Conservation (phyloP, 2,888 invertebrate genomes). For the Troides oblongomaculatus region DNA sequence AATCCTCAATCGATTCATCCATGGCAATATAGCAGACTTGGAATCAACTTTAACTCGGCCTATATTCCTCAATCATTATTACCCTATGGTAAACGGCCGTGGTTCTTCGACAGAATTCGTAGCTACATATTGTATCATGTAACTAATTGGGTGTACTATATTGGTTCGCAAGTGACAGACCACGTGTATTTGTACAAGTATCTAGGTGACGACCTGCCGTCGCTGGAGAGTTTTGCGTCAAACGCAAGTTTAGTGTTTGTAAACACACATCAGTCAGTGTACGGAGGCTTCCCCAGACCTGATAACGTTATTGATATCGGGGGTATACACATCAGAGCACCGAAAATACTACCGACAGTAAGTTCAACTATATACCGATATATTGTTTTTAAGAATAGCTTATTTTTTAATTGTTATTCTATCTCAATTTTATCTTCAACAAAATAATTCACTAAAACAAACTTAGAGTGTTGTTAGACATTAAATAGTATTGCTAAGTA, state of each 20-base stretch:
- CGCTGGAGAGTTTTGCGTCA: conserved; percentile 78
- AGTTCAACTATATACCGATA: conserved; percentile 40
- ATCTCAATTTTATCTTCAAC: neutral
- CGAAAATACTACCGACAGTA: conserved; percentile 74
- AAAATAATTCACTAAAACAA: no score
- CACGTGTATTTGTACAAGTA: conserved; percentile 70
- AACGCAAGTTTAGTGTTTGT: conserved; percentile 81
- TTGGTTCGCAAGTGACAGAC: conserved; percentile 67
- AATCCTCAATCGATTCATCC: conserved; percentile 78
- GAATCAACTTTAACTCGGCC: conserved; percentile 75
- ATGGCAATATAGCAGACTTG: conserved; percentile 76
- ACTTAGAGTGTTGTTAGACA: no score
- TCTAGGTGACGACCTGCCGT: conserved; percentile 75
- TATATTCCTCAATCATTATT: conserved; percentile 68
- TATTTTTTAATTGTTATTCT: neutral
- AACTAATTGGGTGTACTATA: conserved; percentile 72
- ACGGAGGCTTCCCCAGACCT: conserved; percentile 78
- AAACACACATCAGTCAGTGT: conserved; percentile 83
- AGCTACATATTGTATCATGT: conserved; percentile 66
- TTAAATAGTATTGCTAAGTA: no score
- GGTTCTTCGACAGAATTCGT: conserved; percentile 69
- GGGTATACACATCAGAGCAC: conserved; percentile 80
- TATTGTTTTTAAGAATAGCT: neutral
- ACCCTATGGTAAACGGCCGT: conserved; percentile 69
- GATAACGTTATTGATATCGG: conserved; percentile 83